Evolutionary conservation across 2,888 invertebrate genomes (phyloP), one percentile per base, ranked within the genome.

Genomic region (Ectemnius continuus): DNA sequence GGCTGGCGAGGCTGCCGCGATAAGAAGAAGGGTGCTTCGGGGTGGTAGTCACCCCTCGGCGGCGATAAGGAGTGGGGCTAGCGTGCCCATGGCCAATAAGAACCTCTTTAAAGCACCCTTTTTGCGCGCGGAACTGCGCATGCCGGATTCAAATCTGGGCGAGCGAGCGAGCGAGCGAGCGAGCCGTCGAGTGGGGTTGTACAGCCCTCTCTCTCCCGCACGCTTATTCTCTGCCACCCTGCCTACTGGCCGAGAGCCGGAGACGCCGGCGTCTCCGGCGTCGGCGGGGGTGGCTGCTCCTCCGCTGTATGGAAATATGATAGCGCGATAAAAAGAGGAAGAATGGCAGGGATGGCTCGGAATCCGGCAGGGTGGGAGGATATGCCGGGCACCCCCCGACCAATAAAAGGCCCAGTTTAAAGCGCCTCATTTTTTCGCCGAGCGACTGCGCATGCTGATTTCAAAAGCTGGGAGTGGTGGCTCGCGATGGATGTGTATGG

Each of bases 81-180:
- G 79, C 84, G 86, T 86, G 86, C 80, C 87, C 85, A 88, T 86
- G 88, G 88, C 90, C 90, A 90, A 90, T 90, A 88, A 89, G 88
- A 89, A 87, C 84, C 88, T 88, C 89, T 88, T 89, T 87, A 88
- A 88, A 88, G 87, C 86, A 84, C 87, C 87, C 87, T 87, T 87
- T 84, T 82, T 83, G 81, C 79, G 75, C 81, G 73, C 76, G 71
- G 81, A 67, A 85, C 84, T 87, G 88, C 88, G 88, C 88, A 89
- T 87, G 88, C 83, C 85, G 84, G 86, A 90, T 90, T 88, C 85
- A 88, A 87, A 90, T 88, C 84, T 83, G 84, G 75, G 66, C 75
- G 75, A 79, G 75, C 76, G 36, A 36, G 36, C 3, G 28, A 28
- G 28, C 28, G 28, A n/a, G n/a, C 2, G 23, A 23, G 23, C 23